Conservation (phyloP, 2,113 vertebrate species). For the Aythya baeri region DNA sequence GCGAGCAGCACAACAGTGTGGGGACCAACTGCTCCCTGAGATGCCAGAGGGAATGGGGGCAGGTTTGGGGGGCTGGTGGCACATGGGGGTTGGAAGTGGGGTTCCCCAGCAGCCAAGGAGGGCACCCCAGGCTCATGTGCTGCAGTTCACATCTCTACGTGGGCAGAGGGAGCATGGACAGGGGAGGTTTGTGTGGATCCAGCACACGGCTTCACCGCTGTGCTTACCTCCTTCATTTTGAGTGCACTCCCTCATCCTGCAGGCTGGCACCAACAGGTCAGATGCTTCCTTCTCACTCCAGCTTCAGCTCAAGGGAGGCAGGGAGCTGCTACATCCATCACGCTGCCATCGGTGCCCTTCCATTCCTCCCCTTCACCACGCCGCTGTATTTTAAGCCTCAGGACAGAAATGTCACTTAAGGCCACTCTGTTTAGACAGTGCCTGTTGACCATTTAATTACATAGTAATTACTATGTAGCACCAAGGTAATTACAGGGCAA, state of each 20-base stretch:
- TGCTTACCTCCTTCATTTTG: not conserved
- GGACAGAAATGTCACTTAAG: not conserved
- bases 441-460: conserved; percentile 45
- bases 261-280: fast-evolving
- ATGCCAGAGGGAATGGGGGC: fast-evolving
- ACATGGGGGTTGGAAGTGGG: fast-evolving
- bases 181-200: fast-evolving
- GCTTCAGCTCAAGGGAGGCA: fast-evolving
- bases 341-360: not conserved
- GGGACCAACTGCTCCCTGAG: fast-evolving
- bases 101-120: not conserved
- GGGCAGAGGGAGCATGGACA: not conserved
- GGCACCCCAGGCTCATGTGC: fast-evolving
- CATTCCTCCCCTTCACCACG: not conserved
- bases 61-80: fast-evolving
- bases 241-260: not conserved
- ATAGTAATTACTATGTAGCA: not conserved
- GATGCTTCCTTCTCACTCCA: not conserved
- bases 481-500: not conserved
- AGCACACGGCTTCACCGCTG: not conserved
- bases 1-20: fast-evolving
- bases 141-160: fast-evolving
- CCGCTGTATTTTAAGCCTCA: not conserved
- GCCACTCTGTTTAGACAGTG: conserved; percentile 2
- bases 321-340: not conserved